Percentiles rank a stretch among this genome's conserved stretches.
phyloP scores from a whole-genome alignment of 2,888 invertebrate genomes.

The Bhutanitis thaidina region DNA sequence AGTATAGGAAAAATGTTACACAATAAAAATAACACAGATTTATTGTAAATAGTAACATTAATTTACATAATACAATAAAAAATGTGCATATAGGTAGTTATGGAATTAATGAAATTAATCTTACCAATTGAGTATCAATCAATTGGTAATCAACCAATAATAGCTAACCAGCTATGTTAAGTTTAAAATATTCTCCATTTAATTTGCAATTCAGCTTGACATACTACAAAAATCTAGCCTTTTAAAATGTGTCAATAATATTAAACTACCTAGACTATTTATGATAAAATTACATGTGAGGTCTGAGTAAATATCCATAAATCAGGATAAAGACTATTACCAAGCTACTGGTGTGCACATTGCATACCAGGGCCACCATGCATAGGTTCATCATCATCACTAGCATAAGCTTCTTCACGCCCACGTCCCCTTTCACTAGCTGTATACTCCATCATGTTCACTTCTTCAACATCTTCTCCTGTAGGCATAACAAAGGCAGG shows the following conservation, averaged over 20 bases:
- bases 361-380: conserved; percentile 83
- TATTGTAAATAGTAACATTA: conserved; percentile 11
- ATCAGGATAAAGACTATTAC: conserved; percentile 38
- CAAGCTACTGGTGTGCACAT: conserved; percentile 89
- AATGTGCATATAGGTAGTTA: conserved; percentile 14
- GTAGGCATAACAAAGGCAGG: conserved; percentile 85
- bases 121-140: conserved; percentile 20
- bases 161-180: neutral
- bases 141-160: conserved; percentile 1
- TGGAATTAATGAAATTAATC: conserved; percentile 34
- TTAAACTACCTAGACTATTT: conserved; percentile 54
- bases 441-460: conserved; percentile 88
- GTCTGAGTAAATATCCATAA: conserved; percentile 58
- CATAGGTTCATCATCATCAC: conserved; percentile 81
- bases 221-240: conserved; percentile 35
- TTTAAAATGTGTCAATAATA: conserved; percentile 43
- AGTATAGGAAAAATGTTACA: conserved; percentile 11
- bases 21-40: conserved; percentile 10
- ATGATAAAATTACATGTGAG: conserved; percentile 62
- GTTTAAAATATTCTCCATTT: conserved; percentile 4
- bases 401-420: conserved; percentile 86
- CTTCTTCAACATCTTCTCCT: conserved; percentile 92
- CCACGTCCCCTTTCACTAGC: conserved; percentile 77
- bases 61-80: conserved; percentile 13
- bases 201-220: conserved; percentile 5